Conservation (phyloP, 2,888 invertebrate species). For the Chrysolina haemoptera region DNA sequence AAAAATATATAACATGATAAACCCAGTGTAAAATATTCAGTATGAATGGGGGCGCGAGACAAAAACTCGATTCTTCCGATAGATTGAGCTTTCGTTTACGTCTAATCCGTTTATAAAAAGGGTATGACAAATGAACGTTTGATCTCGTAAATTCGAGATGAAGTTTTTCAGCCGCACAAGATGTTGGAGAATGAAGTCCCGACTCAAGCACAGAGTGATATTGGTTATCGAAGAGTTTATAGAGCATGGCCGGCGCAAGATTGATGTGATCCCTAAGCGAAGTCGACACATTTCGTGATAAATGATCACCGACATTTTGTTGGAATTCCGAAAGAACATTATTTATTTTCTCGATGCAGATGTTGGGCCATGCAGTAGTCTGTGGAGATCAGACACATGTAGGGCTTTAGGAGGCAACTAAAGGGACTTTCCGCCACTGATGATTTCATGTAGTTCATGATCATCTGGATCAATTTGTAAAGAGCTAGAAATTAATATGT, state of each 20-base stretch:
- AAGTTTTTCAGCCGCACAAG: conserved; percentile 25
- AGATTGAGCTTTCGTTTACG: conserved; percentile 12
- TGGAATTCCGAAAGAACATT: conserved; percentile 4
- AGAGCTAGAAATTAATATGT: too few species aligned
- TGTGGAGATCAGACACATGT: too few species aligned
- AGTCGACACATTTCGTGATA: conserved; percentile 27
- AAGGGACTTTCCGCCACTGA: too few species aligned
- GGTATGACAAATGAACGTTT: conserved; percentile 26
- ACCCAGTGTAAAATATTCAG: neutral
- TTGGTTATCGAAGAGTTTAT: conserved; percentile 24
- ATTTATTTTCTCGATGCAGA: neutral
- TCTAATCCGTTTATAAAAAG: conserved; percentile 14
- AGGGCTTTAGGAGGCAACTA: too few species aligned
- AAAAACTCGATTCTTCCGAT: conserved; percentile 11
- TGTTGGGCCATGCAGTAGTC: neutral
- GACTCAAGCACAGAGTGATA: conserved; percentile 23
- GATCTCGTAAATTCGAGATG: conserved; percentile 22
- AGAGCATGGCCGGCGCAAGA: conserved; percentile 19
- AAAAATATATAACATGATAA: neutral
- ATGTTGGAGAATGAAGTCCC: conserved; percentile 25
- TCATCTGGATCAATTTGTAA: too few species aligned
- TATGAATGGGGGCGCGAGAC: neutral
- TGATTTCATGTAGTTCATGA: too few species aligned
- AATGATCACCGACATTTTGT: conserved; percentile 13
- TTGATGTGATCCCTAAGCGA: conserved; percentile 15